Conservation (phyloP, 2,888 invertebrate species). For the Bombylius discolor region DNA sequence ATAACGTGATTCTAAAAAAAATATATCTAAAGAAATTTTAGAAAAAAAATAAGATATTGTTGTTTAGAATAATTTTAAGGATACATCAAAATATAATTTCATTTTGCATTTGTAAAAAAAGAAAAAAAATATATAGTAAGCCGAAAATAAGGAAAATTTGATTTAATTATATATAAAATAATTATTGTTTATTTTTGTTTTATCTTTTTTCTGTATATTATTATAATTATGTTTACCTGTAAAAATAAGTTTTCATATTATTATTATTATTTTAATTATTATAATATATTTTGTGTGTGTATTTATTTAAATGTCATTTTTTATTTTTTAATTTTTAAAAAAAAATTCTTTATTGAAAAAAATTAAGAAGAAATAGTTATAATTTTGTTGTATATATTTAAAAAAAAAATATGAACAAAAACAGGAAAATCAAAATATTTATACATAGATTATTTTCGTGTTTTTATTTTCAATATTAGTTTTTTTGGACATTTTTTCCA, state of each 20-base stretch:
- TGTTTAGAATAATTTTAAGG: background rate
- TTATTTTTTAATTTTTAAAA: background rate
- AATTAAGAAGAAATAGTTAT: background rate
- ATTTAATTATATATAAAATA: too few relatives aligned
- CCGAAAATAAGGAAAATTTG: too few relatives aligned
- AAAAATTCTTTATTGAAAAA: background rate
- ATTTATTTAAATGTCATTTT: background rate
- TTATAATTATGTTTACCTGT: background rate
- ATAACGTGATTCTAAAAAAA: background rate
- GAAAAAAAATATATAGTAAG: background rate
- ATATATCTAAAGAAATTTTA: too few relatives aligned
- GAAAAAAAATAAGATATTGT: too few relatives aligned
- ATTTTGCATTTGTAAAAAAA: background rate
- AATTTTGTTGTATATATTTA: background rate
- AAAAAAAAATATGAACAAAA: background rate
- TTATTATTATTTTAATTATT: background rate
- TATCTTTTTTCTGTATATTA: background rate
- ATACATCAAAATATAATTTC: background rate
- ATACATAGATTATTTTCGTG: background rate
- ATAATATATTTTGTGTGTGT: background rate
- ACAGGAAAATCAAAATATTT: background rate
- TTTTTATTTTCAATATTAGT: background rate
- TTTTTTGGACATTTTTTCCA: too few relatives aligned
- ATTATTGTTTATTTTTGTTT: too few relatives aligned
- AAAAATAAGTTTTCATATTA: background rate